Base-by-base conservation (phyloP, 2,888 invertebrate species). In the Marasmarcha lunaedactyla region DNA sequence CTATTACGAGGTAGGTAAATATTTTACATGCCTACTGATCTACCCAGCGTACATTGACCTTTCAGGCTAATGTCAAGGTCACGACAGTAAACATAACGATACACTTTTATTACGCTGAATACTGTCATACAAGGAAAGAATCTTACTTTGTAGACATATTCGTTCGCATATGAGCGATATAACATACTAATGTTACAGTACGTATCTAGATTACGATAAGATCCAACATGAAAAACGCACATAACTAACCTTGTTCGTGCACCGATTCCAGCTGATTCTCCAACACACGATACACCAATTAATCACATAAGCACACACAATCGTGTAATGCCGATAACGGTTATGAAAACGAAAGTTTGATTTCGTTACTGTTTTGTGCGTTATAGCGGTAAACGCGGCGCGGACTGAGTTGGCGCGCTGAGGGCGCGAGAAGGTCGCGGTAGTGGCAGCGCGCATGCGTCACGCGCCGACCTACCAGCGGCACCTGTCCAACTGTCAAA, bases 341-440 rank as follows among this genome's bases (percentile, higher is more conserved):
- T 46, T 47, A 50, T 46, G 63, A 70, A 58, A 70, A 50, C 55
- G 67, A 74, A 62, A 72, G 55, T 54, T 46, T 50, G 7, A 20
- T 3, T 5, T 5, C 7, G 20, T 20, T 20, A 20, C 7, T 67
- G 57, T 71, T 66, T 65, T 71, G 72, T 70, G 72, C 71, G 20
- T 20, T 5, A 70, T 53, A 62, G 57, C 63, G 63, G 60, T 30
- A 20, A 20, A 20, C 67, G 71, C 81, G 77, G 69, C 73, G 62
- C 62, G 60, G 57, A 64, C 63, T 63, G 69, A 30, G 2, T 79
- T 76, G 62, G 39, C 51, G 42, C 42, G 49, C 56, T 55, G 47
- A 78, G 83, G 79, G 72, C 83, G 72, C 66, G 60, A 52, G 66
- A 79, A 81, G 81, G 81, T 79, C 81, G 69, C 49, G 4, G 13